A percentile compares a stretch with the other conserved stretches of the same genome.
These are phyloP conservation scores for Sogatella furcifera DNA, from an alignment of 1,140 invertebrate genomes.

Conservation along the genomic window DNA sequence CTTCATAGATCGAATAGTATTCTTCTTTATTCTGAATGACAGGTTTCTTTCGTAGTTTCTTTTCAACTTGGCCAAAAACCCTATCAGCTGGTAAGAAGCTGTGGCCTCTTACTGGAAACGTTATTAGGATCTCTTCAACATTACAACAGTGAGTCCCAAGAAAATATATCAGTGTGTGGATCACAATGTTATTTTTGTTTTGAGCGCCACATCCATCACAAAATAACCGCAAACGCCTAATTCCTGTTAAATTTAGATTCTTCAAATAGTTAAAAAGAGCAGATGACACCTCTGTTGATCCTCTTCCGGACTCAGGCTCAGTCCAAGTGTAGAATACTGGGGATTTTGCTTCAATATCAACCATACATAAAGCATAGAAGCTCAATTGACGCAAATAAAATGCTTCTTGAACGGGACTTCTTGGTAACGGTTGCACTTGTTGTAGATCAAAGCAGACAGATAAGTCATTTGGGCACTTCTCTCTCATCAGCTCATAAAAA, in stretches of 20 bases:
- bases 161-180: too few species aligned
- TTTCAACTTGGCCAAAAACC: conserved; percentile 26
- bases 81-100: conserved; percentile 27
- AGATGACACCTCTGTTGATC: background rate
- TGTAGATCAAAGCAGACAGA: too few species aligned
- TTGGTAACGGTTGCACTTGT: too few species aligned
- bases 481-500: too few species aligned
- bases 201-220: background rate
- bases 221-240: background rate
- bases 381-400: background rate
- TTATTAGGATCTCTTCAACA: background rate
- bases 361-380: background rate
- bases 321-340: background rate
- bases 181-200: background rate
- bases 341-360: background rate
- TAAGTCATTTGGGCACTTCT: too few species aligned
- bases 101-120: conserved; percentile 27
- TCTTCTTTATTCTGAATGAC: conserved; percentile 10
- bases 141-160: too few species aligned
- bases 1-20: background rate
- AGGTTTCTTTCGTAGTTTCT: conserved; percentile 20
- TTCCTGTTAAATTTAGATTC: background rate
- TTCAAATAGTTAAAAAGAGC: background rate
- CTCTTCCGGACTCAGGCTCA: background rate
- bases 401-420: too few species aligned